Base-by-base conservation (phyloP, 1,140 invertebrate genomes). In the Bombus ignitus region DNA sequence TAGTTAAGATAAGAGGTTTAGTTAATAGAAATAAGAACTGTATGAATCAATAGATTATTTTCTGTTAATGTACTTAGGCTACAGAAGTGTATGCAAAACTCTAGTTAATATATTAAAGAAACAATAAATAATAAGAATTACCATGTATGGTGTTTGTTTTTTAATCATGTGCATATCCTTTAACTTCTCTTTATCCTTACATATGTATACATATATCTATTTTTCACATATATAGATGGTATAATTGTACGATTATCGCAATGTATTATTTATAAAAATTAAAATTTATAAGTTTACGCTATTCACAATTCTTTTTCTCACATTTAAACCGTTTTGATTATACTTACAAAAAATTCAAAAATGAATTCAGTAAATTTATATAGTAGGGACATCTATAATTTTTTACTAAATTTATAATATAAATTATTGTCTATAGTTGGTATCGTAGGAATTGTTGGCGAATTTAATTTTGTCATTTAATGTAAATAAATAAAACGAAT, bases 1-100 rank as follows among this genome's bases (percentile, higher is more conserved):
- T 79, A 68, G 66, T 65, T 86, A 76, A 13, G 18, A 22, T 89
- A 89, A 81, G 44, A 79, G 66, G 44, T 72, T 68, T 81, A 86
- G 83, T 77, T 42, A 28, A 71, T 89, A 89, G 28, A 42, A 18
- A 72, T 89, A 89, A 53, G 32, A 73, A 86, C 68, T 83, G 76
- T 89, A 86, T 44, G 77, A 89, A 80, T 65, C 39, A 37, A 71
- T 89, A 89, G 68, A 70, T 86, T 89, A 89, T 79, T 83, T 86
- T 89, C 87, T 83, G 88, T 89, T 89, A 88, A 86, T 82, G 88
- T 89, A 89, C 87, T 89, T 89, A 89, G 87, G 83, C 79, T 89
- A 89, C 85, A 88, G 81, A 75, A 89, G 75, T 89, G 88, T 89
- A 89, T 77, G 88, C 88, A 89, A 81, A 89, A 77, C 62, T 89